These are phyloP conservation scores for Porphyrio hochstetteri DNA, from an alignment of 2,113 vertebrate genomes.

Conservation along the genomic window DNA sequence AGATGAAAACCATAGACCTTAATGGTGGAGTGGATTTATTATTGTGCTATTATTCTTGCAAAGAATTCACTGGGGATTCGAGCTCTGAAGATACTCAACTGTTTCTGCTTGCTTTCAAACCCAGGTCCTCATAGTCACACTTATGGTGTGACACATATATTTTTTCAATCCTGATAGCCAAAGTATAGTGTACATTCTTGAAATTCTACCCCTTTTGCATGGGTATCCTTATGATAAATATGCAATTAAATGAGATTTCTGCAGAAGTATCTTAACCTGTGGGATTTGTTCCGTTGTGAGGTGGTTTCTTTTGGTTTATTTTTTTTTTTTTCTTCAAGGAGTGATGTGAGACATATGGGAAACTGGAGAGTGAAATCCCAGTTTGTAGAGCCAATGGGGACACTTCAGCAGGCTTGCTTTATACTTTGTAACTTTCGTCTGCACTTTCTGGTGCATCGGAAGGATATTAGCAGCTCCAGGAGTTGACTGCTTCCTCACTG, in stretches of 20 bases:
- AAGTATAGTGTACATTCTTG: background rate
- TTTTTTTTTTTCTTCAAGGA: background rate
- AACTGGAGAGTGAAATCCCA: background rate
- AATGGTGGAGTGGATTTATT: background rate
- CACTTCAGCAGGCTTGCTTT: background rate
- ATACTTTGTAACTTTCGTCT: background rate
- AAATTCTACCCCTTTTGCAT: background rate
- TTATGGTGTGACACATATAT: accelerated
- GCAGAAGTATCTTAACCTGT: background rate
- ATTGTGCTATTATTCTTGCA: background rate
- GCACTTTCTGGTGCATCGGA: background rate
- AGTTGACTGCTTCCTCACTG: background rate
- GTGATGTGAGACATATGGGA: background rate
- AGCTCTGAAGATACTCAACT: background rate
- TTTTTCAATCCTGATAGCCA: background rate
- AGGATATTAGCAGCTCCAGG: background rate
- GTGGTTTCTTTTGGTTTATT: background rate
- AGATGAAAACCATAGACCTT: background rate
- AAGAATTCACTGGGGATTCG: background rate
- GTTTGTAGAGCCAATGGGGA: background rate
- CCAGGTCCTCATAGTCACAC: background rate
- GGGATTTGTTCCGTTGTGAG: background rate
- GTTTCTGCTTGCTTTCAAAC: background rate
- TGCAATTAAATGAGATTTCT: background rate
- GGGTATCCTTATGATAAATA: background rate